phyloP scores from a whole-genome alignment of 2,797 vertebrate species.

The Peromyscus attwateri region DNA sequence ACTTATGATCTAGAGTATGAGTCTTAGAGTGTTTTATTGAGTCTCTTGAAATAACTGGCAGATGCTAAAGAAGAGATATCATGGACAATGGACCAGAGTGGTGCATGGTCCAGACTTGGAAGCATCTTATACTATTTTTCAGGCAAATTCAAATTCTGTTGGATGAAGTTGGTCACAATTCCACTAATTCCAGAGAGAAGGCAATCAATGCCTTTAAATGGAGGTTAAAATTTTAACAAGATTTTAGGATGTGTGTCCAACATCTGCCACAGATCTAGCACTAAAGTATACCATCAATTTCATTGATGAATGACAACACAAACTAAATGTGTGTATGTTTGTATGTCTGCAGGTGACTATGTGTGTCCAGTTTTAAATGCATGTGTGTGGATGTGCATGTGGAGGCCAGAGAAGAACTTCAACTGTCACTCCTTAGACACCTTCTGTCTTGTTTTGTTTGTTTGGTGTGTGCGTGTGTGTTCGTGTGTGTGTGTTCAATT shows the following conservation, averaged over 20 bases:
- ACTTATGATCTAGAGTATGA: background rate
- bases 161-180: background rate
- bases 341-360: background rate
- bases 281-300: background rate
- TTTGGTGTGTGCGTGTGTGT: background rate
- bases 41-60: background rate
- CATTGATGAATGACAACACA: background rate
- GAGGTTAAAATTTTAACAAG: background rate
- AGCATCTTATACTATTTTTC: background rate
- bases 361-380: background rate
- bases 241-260: background rate
- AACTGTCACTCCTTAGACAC: no score
- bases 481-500: background rate
- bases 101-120: background rate
- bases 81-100: background rate
- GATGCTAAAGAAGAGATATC: background rate
- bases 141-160: background rate
- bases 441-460: background rate
- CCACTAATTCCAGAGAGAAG: background rate
- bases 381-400: background rate
- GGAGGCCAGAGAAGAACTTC: background rate
- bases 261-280: background rate
- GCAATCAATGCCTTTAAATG: background rate
- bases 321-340: background rate
- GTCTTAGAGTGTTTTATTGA: background rate